Evolutionary conservation across 1,140 invertebrate genomes (phyloP).

Genomic region (Diplogasteroides magnus): DNA sequence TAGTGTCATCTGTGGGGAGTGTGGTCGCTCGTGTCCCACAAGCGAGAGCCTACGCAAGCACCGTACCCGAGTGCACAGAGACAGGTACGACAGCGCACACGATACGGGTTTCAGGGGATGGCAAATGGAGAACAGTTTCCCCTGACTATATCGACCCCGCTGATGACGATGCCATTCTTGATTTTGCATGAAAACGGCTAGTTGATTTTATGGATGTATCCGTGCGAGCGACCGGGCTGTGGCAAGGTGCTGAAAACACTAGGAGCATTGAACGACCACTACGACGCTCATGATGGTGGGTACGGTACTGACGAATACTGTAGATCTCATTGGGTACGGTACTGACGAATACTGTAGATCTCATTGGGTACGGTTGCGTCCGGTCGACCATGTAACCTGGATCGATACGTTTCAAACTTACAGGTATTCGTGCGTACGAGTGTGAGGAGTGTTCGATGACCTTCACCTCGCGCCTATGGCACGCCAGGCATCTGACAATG

Average conservation of each 20-base stretch:
- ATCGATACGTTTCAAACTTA: too few species aligned
- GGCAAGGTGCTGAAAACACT: slow-evolving; percentile 30
- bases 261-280: slow-evolving; percentile 34
- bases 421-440: slow-evolving; percentile 23
- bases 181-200: too few species aligned
- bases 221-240: slow-evolving; percentile 25
- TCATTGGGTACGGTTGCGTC: too few species aligned
- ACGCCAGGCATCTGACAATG: slow-evolving; percentile 33
- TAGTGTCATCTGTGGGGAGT: too few species aligned
- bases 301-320: neutral
- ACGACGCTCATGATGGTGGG: slow-evolving; percentile 38
- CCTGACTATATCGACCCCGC: too few species aligned
- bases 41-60: neutral
- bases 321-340: neutral
- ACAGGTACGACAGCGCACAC: too few species aligned
- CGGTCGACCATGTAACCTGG: too few species aligned
- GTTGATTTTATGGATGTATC: too few species aligned
- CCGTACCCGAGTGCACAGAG: neutral
- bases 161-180: too few species aligned
- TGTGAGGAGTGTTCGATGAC: slow-evolving; percentile 27
- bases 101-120: too few species aligned
- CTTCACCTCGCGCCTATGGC: slow-evolving; percentile 21
- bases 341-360: neutral
- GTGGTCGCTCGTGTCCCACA: neutral
- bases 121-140: too few species aligned